Evolutionary conservation across 2,797 vertebrate genomes (phyloP), one percentile per base, ranked within the genome.

Genomic region (Molothrus aeneus): DNA sequence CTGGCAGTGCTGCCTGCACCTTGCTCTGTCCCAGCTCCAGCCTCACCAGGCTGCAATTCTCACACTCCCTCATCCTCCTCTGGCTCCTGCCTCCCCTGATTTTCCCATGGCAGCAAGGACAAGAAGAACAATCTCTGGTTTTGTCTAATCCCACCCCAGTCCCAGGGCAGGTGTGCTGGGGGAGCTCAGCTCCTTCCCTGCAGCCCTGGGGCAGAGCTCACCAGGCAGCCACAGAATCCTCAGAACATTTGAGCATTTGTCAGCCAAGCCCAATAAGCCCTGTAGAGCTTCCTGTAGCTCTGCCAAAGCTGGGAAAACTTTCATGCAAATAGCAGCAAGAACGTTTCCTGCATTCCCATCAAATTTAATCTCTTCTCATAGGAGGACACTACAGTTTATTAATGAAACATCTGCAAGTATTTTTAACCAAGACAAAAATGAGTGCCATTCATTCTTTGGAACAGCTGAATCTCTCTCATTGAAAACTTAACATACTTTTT

Each of bases 371-470:
- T 91, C 45, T 78, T 93, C 80, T 84, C 48, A 80, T 50, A 92
- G 69, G 79, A 93, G 34, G 65, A 86, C 57, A 69, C 56, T 85
- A 61, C 38, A 86, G 85, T 91, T 95, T 86, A 90, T 84, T 95
- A 94, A 91, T 60, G 81, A 87, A 96, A 95, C 75, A 89, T 92
- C 91, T 93, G 86, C 86, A 96, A 85, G 77, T 85, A 91, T 87
- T 95, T 94, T 92, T 92, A 94, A 94, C 80, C 45, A 85, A 75
- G 84, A 93, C 71, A 93, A 73, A 80, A 92, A 66, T 51, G 83
- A 95, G 51, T 73, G 92, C 68, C 84, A 83, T 90, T 95, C 79
- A 92, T 80, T 84, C 81, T 91, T 82, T 82, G 75, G 38, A 96
- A 68, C 70, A 95, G 86, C 77, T 88, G 82, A 90, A 86, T 79